Evolutionary conservation across 2,113 vertebrate genomes (phyloP), one percentile per base, ranked within the genome.

Genomic region (Monopterus albus): DNA sequence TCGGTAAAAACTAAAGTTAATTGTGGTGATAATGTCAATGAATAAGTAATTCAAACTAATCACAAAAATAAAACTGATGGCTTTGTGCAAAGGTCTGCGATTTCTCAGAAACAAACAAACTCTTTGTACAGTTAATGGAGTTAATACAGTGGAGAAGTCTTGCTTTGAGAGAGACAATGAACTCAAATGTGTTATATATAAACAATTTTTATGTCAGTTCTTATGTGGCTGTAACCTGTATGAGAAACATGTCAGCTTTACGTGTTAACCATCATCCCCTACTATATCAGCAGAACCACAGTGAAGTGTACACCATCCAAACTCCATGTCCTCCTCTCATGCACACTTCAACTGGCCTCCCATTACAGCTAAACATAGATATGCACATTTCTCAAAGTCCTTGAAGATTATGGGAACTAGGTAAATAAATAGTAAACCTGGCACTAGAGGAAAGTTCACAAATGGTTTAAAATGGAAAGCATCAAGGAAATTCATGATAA

Each of bases 361-460:
- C 63, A 17, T 84, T 89, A 46, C 80, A 57, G 72, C 78, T 87
- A 84, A 85, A 84, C 77, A 80, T 84, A 86, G 80, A 83, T 63
- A 46, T 14, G 14, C 35, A 55, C 57, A 40, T 84, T 81, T 75
- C 42, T 78, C 61, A 47, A 73, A 69, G 65, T 68, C 63, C 31
- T 61, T 42, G 49, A 79, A 70, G 50, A 62, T 75, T 39, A 33
- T 64, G 42, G 45, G 52, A 83, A 65, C 60, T 33, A 11, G 62
- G 23, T 72, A 61, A 29, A 70, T 45, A 75, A 78, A 75, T 59
- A 40, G 31, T 28, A 64, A 52, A 58, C 46, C 50, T 38, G 49
- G 23, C 52, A 17, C 6, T 51, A 59, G 33, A 53, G 46, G 25
- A 28, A 56, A 7, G 9, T 21, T 53, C 26, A 50, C 23, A 43